Base-by-base conservation (phyloP, 1,140 invertebrate species). In the Brachionus paranguensis region DNA sequence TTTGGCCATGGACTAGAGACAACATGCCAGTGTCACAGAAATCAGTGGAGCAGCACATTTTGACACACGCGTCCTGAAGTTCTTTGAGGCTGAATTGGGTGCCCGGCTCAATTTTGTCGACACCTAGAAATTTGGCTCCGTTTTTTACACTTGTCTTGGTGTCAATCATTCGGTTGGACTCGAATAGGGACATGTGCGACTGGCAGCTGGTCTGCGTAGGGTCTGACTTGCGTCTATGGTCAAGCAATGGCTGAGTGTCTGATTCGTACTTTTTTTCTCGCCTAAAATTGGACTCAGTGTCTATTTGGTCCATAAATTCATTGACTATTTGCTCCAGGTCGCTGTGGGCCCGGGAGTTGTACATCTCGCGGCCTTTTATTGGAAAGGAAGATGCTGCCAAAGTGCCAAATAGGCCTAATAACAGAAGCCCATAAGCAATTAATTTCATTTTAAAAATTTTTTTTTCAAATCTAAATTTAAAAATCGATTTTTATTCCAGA, bases 31-130 rank as follows among this genome's bases (percentile, higher is more conserved):
- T 79, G 47, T 79, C 78, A 4, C 78, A 79, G n/a, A 12, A 37
- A 17, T 79, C 50, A 12, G 27, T 79, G 0, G 47, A 64, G 20
- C 78, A 79, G 45, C 78, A 79, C 29, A 78, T 55, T n/a, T 78
- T n/a, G 6, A 50, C 50, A 55, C 74, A 78, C 14, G 43, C 10
- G 27, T 20, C 17, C 41, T 78, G 74, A 14, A 78, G 50, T 10
- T 78, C 50, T 43, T 55, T 78, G 29, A 78, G 41, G 14, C 43
- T 78, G 41, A 55, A 55, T 29, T 78, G 7, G 11, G 20, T 0
- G n/a, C 33, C 33, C 4, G 41, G 41, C 29, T 78, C 41, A 2
- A 78, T 55, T 78, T 78, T 78, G 12, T 78, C 74, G 0, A 55
- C 50, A 8, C 20, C 11, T 8, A 78, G 27, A 47, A 78, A 78